These are phyloP conservation scores for Syrista parreyssii DNA, from an alignment of 2,888 invertebrate species.

Conservation along the genomic window DNA sequence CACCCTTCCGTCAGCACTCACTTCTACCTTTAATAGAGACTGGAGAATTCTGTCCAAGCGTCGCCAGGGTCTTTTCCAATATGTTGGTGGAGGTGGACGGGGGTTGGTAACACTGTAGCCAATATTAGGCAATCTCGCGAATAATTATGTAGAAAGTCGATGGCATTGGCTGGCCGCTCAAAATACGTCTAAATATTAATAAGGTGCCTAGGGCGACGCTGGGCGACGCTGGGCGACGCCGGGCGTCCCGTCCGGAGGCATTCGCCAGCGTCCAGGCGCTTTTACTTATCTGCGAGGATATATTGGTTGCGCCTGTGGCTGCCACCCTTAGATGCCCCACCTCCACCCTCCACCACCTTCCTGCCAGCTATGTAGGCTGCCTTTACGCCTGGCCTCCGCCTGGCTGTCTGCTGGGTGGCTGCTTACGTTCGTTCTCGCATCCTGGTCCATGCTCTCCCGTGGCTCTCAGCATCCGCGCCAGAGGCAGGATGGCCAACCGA, in stretches of 20 bases:
- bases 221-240: neutral
- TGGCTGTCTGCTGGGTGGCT: neutral
- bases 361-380: conserved; percentile 26
- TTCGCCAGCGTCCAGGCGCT: neutral
- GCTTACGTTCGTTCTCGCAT: neutral
- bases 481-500: neutral
- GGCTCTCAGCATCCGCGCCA: conserved; percentile 31
- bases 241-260: neutral
- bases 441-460: conserved; percentile 22
- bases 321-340: conserved; percentile 7
- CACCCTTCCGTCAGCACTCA: neutral
- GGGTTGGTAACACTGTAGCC: neutral
- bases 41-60: neutral
- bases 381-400: neutral
- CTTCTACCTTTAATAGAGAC: neutral
- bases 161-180: conserved; percentile 44
- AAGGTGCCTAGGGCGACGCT: conserved; percentile 58
- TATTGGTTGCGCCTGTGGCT: neutral
- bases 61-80: neutral
- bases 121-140: conserved; percentile 56
- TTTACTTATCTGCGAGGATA: neutral
- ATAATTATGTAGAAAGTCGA: conserved; percentile 64
- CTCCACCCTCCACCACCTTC: conserved; percentile 41
- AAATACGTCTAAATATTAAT: conserved; percentile 66
- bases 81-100: neutral